Evolutionary conservation across 2,113 vertebrate species (phyloP), one percentile per base, ranked within the genome.

Genomic region (Tinamus guttatus): DNA sequence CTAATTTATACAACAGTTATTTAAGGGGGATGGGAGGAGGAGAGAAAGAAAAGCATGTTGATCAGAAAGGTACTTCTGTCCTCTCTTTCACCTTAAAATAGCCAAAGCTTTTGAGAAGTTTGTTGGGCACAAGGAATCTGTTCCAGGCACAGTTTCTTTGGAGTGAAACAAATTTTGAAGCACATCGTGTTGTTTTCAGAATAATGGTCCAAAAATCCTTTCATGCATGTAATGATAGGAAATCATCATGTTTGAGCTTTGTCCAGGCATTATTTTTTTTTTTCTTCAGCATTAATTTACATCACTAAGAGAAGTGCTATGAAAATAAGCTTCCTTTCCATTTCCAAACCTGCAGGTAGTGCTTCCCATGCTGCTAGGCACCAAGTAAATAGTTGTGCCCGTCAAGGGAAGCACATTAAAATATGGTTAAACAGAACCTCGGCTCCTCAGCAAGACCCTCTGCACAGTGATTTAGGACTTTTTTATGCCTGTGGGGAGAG

Each of bases 1-100:
- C 75, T 91, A 77, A 9, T 80, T 85, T 54, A 70, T 63, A 27
- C 63, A 93, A 92, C 80, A 96, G 93, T 85, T 94, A 56, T 40
- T 36, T 49, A 49, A 49, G 21, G 49, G 21, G 49, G 49, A 19
- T 41, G 47, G 18, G 10, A 9, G 49, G 21, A 11, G 21, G 49
- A 49, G 49, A 49, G 49, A 24, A 49, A 49, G 49, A 49, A 49
- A 49, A 49, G 19, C 43, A 43, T 45, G 13, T 58, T 83, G 59
- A 11, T 58, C 79, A 52, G 82, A 79, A 78, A 84, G 85, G 43
- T 52, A 28, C 51, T 38, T 56, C 38, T 3, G 22, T 64, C 63
- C 74, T 64, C 36, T 49, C 73, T 74, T 81, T 83, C 70, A 15
- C 70, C 60, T 86, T 71, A 63, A 13, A 47, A 11, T 76, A 81